phyloP scores from a whole-genome alignment of 2,113 vertebrate genomes.

The Nestor notabilis region DNA sequence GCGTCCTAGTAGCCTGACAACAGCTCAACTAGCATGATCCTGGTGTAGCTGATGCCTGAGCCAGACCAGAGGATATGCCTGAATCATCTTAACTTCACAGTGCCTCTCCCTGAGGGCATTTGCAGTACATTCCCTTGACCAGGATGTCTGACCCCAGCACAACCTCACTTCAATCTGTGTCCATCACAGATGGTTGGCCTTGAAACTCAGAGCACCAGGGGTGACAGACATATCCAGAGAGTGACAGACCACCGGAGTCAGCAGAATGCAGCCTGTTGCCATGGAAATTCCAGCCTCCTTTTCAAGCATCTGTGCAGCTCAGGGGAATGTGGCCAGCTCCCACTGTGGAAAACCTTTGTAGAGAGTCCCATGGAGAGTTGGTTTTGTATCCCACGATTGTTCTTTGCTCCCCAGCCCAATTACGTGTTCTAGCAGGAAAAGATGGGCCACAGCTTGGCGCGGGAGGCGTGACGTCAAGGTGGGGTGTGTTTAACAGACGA shows the following conservation, averaged over 20 bases:
- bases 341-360: background rate
- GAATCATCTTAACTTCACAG: background rate
- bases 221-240: conserved; percentile 24
- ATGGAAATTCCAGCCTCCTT: conserved; percentile 61
- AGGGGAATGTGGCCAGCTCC: background rate
- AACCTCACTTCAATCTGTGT: background rate
- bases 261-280: conserved; percentile 63
- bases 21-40: background rate
- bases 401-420: background rate
- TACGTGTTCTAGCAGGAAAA: background rate
- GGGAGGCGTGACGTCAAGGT: background rate
- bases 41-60: background rate
- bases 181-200: conserved; percentile 18
- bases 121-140: background rate
- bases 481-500: background rate
- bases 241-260: conserved; percentile 9
- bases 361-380: background rate
- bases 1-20: background rate
- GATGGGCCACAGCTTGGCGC: background rate
- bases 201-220: background rate
- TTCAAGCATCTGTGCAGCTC: conserved; percentile 27
- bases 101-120: background rate
- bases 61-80: background rate
- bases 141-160: background rate
- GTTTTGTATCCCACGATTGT: conserved; percentile 13